Evolutionary conservation across 2,113 vertebrate genomes (phyloP).

Genomic region (Crocuta crocuta): DNA sequence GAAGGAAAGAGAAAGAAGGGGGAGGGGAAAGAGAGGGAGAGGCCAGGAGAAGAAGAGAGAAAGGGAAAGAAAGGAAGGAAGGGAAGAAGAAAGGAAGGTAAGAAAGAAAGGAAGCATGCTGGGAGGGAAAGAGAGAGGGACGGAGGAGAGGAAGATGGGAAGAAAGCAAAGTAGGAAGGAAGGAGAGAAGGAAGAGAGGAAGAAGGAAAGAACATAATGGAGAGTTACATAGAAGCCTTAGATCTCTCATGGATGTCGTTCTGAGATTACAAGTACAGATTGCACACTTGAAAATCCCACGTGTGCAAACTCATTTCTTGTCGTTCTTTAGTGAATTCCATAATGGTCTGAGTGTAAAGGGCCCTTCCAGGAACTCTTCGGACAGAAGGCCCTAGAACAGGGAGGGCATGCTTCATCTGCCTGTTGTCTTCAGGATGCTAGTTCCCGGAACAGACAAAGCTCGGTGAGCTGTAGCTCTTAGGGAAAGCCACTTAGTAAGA

Average conservation of each 20-base stretch:
- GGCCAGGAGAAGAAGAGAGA: too few relatives aligned
- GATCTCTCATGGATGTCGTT: background rate
- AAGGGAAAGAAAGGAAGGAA: too few relatives aligned
- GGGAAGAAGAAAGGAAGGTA: background rate
- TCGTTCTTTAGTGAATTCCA: too few relatives aligned
- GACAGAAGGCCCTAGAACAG: too few relatives aligned
- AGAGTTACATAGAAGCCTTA: accelerated
- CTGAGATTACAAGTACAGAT: accelerated
- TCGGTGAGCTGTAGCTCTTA: accelerated
- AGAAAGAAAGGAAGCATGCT: background rate
- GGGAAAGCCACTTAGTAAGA: accelerated
- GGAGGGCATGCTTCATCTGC: accelerated
- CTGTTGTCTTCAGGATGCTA: accelerated
- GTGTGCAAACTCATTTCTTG: background rate
- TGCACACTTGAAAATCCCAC: background rate
- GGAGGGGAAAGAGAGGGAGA: background rate
- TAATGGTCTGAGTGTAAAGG: accelerated
- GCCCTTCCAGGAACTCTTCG: background rate
- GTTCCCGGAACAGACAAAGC: background rate
- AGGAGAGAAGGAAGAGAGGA: background rate
- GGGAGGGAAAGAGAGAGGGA: too few relatives aligned
- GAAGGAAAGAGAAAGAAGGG: background rate
- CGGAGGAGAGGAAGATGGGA: background rate
- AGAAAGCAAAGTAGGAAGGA: background rate
- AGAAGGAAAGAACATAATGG: background rate